Conservation (phyloP, 2,888 invertebrate genomes). For the Gasteruption jaculator region DNA sequence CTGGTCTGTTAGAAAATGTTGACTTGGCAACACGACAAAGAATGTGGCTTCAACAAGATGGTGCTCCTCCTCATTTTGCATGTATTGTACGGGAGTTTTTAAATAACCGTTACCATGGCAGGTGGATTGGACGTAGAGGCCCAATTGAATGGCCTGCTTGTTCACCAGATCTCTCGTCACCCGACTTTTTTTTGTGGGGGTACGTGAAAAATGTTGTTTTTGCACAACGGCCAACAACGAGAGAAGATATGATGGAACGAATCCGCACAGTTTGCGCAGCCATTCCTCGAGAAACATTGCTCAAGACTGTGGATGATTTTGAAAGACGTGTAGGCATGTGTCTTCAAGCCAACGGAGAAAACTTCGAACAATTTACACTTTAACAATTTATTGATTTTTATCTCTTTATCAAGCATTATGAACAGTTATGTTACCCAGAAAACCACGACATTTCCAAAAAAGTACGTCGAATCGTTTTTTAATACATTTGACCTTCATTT, state of each 20-base stretch:
- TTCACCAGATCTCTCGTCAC: conserved; percentile 14
- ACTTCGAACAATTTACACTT: not conserved
- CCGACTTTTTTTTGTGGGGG: conserved; percentile 17
- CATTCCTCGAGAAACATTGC: conserved; percentile 5
- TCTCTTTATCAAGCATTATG: too few species aligned
- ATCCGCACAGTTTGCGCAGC: conserved; percentile 10
- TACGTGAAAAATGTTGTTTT: conserved; percentile 14
- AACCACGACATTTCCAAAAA: too few species aligned
- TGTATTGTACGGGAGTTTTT: conserved; percentile 7
- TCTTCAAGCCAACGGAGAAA: not conserved
- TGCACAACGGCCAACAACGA: conserved; percentile 12
- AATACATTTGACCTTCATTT: too few species aligned
- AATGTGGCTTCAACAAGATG: conserved; percentile 12
- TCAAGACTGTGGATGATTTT: conserved; percentile 2
- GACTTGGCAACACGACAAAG: conserved; percentile 4
- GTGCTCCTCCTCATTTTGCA: conserved; percentile 8
- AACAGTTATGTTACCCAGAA: too few species aligned
- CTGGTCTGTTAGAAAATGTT: conserved; percentile 8
- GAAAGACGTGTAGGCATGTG: not conserved
- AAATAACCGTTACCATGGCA: not conserved
- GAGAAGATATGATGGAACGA: conserved; percentile 13
- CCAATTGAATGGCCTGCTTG: conserved; percentile 14
- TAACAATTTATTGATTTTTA: not conserved
- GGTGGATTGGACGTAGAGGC: conserved; percentile 17
- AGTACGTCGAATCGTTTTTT: too few species aligned